A percentile compares a stretch with the other conserved stretches of the same genome.
phyloP scores from a whole-genome alignment of 2,113 vertebrate genomes.

The Ardeotis arabs region DNA sequence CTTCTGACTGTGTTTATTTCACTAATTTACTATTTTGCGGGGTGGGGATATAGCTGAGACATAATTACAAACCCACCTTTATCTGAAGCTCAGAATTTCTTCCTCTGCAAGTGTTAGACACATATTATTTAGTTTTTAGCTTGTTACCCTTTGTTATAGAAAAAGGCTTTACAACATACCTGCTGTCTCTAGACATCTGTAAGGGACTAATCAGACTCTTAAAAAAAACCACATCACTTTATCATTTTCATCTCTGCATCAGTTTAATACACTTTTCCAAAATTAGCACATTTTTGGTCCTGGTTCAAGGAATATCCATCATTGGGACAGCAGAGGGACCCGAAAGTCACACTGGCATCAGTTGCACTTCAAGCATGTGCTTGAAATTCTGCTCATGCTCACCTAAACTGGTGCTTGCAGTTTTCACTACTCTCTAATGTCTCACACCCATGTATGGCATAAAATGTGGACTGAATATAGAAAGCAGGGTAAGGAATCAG shows the following conservation, averaged over 20 bases:
- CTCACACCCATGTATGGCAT: background rate
- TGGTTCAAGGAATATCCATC: conserved; percentile 16
- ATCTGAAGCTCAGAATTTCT: background rate
- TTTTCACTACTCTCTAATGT: background rate
- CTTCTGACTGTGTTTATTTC: background rate
- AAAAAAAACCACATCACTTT: background rate
- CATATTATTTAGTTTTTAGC: background rate
- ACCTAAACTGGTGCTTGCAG: background rate
- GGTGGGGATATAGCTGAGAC: background rate
- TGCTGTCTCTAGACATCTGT: background rate
- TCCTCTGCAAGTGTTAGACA: background rate
- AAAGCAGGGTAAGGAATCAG: background rate
- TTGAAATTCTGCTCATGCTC: background rate
- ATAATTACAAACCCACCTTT: background rate
- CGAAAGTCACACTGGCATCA: background rate
- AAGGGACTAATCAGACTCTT: background rate
- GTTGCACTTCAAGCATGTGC: background rate
- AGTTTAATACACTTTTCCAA: background rate
- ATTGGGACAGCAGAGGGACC: conserved; percentile 24
- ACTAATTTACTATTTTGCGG: background rate
- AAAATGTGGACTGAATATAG: background rate
- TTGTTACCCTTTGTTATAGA: background rate
- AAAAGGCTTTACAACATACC: background rate
- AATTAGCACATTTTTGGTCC: background rate
- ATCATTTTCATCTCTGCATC: background rate